Conservation (phyloP, 2,888 invertebrate genomes). For the Brenthis hecate region DNA sequence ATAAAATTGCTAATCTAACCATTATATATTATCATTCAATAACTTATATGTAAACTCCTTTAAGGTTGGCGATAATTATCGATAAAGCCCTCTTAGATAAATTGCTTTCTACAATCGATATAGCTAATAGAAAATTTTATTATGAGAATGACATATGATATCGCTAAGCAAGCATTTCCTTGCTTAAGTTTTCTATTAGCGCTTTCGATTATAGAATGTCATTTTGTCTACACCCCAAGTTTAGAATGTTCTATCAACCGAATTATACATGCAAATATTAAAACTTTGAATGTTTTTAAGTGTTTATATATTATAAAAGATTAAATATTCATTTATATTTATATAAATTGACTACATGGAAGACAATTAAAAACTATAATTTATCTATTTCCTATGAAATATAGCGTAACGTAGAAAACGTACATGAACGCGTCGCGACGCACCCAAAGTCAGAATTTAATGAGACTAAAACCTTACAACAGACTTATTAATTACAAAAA, state of each 20-base stretch:
- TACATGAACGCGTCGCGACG: slow-evolving; percentile 79
- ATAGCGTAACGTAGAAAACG: slow-evolving; percentile 66
- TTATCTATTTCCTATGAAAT: slow-evolving; percentile 45
- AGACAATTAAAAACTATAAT: slow-evolving; percentile 55
- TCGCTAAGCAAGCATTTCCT: no score
- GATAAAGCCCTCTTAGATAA: no score
- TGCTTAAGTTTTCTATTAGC: no score
- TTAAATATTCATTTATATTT: slow-evolving; percentile 20
- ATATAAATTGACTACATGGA: slow-evolving; percentile 59
- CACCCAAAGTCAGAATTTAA: slow-evolving; percentile 55
- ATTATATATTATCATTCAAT: slow-evolving; percentile 28
- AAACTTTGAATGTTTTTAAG: slow-evolving; percentile 19
- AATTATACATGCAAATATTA: slow-evolving; percentile 27
- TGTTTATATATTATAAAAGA: slow-evolving; percentile 16
- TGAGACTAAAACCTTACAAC: slow-evolving; percentile 39
- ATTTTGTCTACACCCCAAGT: not conserved
- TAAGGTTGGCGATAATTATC: slow-evolving; percentile 47
- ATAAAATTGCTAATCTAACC: slow-evolving; percentile 42
- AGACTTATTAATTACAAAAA: slow-evolving; percentile 16
- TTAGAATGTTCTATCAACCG: slow-evolving; percentile 15
- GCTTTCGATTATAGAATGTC: no score
- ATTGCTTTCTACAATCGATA: no score
- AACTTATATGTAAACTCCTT: slow-evolving; percentile 48
- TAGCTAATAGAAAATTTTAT: slow-evolving; percentile 24
- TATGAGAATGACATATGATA: no score